Evolutionary conservation across 2,797 vertebrate genomes (phyloP), one percentile per base, ranked within the genome.

Genomic region (Cottoperca gobio): DNA sequence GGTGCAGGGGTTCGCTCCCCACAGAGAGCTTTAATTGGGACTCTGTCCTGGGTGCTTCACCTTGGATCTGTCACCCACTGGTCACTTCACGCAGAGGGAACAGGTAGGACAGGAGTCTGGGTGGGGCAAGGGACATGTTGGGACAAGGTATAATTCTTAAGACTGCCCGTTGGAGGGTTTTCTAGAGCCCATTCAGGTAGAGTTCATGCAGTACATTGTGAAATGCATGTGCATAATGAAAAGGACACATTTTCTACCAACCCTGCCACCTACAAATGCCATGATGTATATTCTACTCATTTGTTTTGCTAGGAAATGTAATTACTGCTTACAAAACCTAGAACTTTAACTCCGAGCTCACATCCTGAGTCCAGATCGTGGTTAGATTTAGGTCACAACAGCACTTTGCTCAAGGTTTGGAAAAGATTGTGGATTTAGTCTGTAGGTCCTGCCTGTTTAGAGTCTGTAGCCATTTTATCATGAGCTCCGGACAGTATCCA

Each of bases 21-120:
- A 81, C 86, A 73, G 76, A 85, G 86, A 81, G 69, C 64, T 85
- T 73, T 89, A 91, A 91, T 91, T 89, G 85, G 46, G 74, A 68
- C 55, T 71, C 75, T 70, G 81, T 90, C 86, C 80, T 76, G 78
- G 46, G 67, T 40, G 52, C 54, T 70, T 85, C 83, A 90, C 86
- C 80, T 91, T 85, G 82, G 69, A 82, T 74, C 77, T 43, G 64
- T 83, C 59, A 77, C 31, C 73, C 24, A 58, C 49, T 28, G 73
- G 64, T 11, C 72, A 68, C 67, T 61, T 70, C 35, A 66, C 37
- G 59, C 73, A 66, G 55, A 28, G 67, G 50, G 43, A 57, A 45
- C 69, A 78, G 70, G 70, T 67, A 48, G 49, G 48, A 66, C 48
- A 28, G 19, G 19, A 37, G 39, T 33, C 16, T 53, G 2, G 43